Evolutionary conservation across 1,140 invertebrate species (phyloP), one percentile per base, ranked within the genome.

Genomic region (Meloidogyne hapla): DNA sequence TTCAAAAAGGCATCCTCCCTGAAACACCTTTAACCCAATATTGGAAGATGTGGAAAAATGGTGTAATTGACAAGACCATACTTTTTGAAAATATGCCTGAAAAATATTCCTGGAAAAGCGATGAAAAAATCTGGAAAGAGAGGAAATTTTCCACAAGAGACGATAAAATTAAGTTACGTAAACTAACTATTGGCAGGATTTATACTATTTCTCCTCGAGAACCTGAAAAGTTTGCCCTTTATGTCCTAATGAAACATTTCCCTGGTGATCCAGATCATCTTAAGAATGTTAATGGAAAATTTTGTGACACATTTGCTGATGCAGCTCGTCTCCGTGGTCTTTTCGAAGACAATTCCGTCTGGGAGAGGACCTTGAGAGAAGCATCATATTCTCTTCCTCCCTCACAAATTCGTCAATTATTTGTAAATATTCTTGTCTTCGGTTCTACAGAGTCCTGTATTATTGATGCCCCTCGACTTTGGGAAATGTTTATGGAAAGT

Each of bases 161-260:
- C 18, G 21, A 18, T 9, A 15, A 18, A 2, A 66, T 33, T 5
- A 5, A 33, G 28, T 5, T 5, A 33, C 28, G 65, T 18, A 66
- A 66, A 3, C 13, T 38, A 66, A 66, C 38, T 21, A 66, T 66
- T 66, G 65, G 65, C 15, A 13, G 65, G 5, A 66, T 66, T 21
- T 66, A 66, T 38, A 26, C 65, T 33, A n/a, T 66, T 15, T 66
- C 65, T 15, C 65, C 28, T 33, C 28, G 28, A 0, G 28, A 33
- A 6, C 28, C 28, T 5, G 28, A 33, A 33, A 33, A 6, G 5
- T 66, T 66, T 66, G 65, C 65, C 5, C 38, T 66, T 18, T 66
- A 66, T 66, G 15, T 66, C 9, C 15, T 66, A 0, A 66, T 15
- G 4, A 66, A 21, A 21, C 65, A 66, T 66, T 66, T 66, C 0